Conservation (phyloP, 1,140 invertebrate genomes). For the Rhopalosiphum maidis region DNA sequence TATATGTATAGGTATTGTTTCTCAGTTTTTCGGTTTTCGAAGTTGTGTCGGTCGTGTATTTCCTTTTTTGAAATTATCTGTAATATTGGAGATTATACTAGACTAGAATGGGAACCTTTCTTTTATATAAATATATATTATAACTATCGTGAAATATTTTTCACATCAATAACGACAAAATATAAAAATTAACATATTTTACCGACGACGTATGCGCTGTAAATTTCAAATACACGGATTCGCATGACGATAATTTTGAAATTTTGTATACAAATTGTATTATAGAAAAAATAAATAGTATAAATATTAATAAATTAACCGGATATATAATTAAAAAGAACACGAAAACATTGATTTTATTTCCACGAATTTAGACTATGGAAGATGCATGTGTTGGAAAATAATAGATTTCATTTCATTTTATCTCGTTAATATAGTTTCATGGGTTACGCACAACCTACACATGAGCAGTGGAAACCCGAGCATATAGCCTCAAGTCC, state of each 20-base stretch:
- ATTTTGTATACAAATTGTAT: not conserved
- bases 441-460: not conserved
- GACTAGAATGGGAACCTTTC: not conserved
- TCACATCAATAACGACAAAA: not conserved
- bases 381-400: not conserved
- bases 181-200: not conserved
- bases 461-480: not conserved
- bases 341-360: not conserved
- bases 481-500: not conserved
- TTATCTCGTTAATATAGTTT: not conserved
- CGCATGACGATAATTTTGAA: not conserved
- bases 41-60: too few relatives aligned
- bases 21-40: not conserved
- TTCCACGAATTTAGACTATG: not conserved
- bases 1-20: fast-evolving
- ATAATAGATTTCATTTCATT: not conserved
- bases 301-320: not conserved
- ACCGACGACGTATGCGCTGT: not conserved
- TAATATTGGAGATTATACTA: not conserved
- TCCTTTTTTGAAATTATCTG: not conserved
- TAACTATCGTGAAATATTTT: not conserved
- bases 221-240: not conserved
- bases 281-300: too few relatives aligned
- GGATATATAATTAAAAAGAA: not conserved
- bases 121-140: not conserved